Conservation (phyloP, 1,140 invertebrate species). For the Lasaia peninsularis region DNA sequence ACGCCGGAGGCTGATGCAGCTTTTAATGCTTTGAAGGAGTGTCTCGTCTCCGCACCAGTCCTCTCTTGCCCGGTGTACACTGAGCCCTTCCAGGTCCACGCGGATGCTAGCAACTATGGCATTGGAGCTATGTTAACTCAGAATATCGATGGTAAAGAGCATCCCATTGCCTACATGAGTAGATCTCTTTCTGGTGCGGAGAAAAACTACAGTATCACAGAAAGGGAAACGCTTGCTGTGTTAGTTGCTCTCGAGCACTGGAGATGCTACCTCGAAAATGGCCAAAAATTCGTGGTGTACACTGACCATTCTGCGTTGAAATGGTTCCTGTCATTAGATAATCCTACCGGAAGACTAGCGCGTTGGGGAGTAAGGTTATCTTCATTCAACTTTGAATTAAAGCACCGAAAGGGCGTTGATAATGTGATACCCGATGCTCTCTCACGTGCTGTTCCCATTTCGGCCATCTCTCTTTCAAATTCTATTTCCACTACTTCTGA, state of each 20-base stretch:
- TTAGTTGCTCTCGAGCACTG: constrained; percentile 2
- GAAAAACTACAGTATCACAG: constrained; percentile 34
- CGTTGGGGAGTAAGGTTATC: constrained; percentile 39
- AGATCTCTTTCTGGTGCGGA: constrained; percentile 21
- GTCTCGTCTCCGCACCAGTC: constrained; percentile 23
- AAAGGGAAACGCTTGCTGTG: constrained; percentile 31
- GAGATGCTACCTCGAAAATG: constrained; percentile 34
- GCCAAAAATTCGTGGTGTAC: constrained; percentile 27
- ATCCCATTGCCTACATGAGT: constrained; percentile 35
- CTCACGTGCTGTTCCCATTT: constrained; percentile 23
- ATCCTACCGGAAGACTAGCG: constrained; percentile 34
- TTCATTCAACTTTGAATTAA: constrained; percentile 39
- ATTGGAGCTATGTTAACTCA: constrained; percentile 29
- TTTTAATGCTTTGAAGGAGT: neutral
- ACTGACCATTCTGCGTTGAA: constrained; percentile 35
- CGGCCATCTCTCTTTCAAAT: neutral
- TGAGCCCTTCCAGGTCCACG: constrained; percentile 30
- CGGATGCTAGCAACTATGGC: constrained; percentile 30
- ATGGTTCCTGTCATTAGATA: constrained; percentile 48
- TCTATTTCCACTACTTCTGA: constrained; percentile 12
- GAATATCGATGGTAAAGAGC: constrained; percentile 26
- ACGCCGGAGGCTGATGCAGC: no score
- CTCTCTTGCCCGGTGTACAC: constrained; percentile 26
- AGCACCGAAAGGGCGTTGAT: constrained; percentile 38
- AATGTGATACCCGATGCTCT: constrained; percentile 40